Evolutionary conservation across 53 echinoderm and acorn worm species (phyloP).

Genomic region (Paracentrotus lividus): DNA sequence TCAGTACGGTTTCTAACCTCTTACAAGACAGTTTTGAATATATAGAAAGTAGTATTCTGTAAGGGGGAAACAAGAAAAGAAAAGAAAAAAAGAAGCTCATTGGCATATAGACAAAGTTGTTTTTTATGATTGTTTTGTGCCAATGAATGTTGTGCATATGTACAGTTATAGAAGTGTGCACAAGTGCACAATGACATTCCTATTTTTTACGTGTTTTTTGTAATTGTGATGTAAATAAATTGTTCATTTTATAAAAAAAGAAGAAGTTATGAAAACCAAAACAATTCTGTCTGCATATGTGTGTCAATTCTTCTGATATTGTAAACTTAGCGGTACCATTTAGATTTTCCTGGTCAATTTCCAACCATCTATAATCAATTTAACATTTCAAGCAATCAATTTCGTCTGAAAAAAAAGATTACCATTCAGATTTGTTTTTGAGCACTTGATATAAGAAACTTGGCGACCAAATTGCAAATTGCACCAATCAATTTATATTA

Average conservation of each 20-base stretch:
- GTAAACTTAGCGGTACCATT: no score
- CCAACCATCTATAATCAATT: no score
- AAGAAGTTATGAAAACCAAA: background rate
- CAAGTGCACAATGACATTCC: slow-evolving; percentile 13
- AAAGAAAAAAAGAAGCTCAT: no score
- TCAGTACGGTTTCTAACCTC: background rate
- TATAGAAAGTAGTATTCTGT: slow-evolving; percentile 23
- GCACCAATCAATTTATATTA: no score
- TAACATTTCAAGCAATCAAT: no score
- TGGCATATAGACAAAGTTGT: background rate
- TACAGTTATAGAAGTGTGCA: slow-evolving; percentile 32
- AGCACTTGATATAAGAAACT: no score
- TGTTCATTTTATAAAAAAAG: slow-evolving; percentile 28
- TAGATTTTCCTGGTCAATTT: no score
- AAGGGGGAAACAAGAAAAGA: no score
- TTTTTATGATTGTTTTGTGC: background rate
- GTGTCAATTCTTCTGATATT: no score
- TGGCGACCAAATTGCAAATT: no score
- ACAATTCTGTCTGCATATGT: background rate
- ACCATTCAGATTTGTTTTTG: no score
- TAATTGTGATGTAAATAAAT: slow-evolving; percentile 18
- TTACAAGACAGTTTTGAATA: background rate
- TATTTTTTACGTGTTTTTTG: slow-evolving; percentile 3
- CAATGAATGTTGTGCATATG: background rate
- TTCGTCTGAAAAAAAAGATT: no score